Evolutionary conservation across 2,113 vertebrate genomes (phyloP), one percentile per base, ranked within the genome.

Genomic region (Oncorhynchus clarkii): DNA sequence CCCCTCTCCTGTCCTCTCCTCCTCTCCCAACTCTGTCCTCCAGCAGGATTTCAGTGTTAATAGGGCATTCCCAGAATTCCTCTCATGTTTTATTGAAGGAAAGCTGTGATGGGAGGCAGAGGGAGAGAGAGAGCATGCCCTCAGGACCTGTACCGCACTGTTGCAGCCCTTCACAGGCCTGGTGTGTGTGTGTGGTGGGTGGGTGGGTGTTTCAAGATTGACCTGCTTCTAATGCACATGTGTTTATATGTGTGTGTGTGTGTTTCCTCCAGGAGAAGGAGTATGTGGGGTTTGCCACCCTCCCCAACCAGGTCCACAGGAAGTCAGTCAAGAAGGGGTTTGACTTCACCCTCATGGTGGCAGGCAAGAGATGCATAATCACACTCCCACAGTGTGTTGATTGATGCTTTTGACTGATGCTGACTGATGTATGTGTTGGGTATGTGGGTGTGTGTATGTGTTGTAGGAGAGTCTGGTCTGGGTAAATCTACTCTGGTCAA

Each of bases 401-500:
- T 54, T 54, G 13, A 54, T 54, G 51, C 51, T 54, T 14, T 2
- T 54, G 51, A 54, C 51, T 54, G 12, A 24, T 27, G 29, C 72
- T 45, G 34, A 34, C 34, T 34, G 34, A 34, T 34, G 34, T 34
- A 34, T 34, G 34, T 34, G 34, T 34, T 34, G 6, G 34, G 34
- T 7, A 7, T 54, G 11, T 67, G 1, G 70, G 24, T 83, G 34
- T 78, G 4, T 49, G 11, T 16, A 18, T 29, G 48, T 71, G 3
- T 75, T 72, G 88, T 97, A 45, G 39, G 39, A 45, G 39, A 45
- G 39, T 45, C 96, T 0, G 96, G 96, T 66, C 89, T 98, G 85
- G 96, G 96, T 67, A 98, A 98, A 88, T 98, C 96, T 66, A 98
- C 96, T 0, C 83, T 98, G 81, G 88, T 92, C 39, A 92, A 92